A percentile compares a stretch with the other conserved stretches of the same genome.
phyloP scores from a whole-genome alignment of 2,888 invertebrate genomes.

The Sphaerophoria rueppellii region DNA sequence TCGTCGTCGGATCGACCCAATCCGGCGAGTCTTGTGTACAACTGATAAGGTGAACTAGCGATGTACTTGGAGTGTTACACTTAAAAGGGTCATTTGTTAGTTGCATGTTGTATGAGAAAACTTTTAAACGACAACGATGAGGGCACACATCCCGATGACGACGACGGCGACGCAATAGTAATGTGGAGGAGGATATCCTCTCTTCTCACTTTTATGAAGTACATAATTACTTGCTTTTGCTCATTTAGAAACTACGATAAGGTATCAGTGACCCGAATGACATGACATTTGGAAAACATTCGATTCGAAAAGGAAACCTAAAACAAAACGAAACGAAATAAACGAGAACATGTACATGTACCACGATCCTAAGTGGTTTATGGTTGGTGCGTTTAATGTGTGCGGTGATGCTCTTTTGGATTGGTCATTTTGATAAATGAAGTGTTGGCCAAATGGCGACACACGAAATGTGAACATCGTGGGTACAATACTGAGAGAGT shows the following conservation, averaged over 20 bases:
- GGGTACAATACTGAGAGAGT: conserved; percentile 10
- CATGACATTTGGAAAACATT: conserved; percentile 72
- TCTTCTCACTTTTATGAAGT: conserved; percentile 32
- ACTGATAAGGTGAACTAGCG: conserved; percentile 64
- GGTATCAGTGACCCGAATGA: conserved; percentile 68
- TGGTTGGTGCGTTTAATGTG: conserved; percentile 49
- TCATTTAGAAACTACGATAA: conserved; percentile 70
- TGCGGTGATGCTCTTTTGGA: conserved; percentile 37
- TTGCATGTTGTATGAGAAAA: not conserved
- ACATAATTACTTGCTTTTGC: conserved; percentile 66
- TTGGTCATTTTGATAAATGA: conserved; percentile 70
- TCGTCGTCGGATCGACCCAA: not conserved
- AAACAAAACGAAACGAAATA: conserved; percentile 19
- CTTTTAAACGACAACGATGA: not conserved
- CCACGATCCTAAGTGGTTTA: conserved; percentile 64
- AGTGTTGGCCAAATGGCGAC: conserved; percentile 63
- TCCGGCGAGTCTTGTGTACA: conserved; percentile 26
- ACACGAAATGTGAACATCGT: conserved; percentile 62
- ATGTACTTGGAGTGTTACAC: conserved; percentile 72
- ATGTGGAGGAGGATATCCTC: conserved; percentile 48
- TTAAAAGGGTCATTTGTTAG: conserved; percentile 73
- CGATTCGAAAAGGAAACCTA: conserved; percentile 45
- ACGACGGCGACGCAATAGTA: conserved; percentile 15
- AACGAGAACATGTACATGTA: conserved; percentile 32
- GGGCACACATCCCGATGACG: conserved; percentile 22